Conservation (phyloP, 1,140 invertebrate genomes). For the Atta cephalotes region DNA sequence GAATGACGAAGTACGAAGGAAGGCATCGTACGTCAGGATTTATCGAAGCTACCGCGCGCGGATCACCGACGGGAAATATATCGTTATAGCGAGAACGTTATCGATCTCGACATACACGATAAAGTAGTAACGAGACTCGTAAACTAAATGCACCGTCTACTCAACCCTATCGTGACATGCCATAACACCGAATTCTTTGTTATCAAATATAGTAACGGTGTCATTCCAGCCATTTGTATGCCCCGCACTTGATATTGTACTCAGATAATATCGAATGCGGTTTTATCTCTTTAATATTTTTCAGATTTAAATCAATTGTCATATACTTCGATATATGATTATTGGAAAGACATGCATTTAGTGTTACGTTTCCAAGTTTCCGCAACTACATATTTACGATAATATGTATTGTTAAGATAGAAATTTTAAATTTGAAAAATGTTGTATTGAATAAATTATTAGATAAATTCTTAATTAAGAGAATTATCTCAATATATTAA, state of each 20-base stretch:
- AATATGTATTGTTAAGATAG: neutral
- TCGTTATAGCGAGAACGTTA: constrained; percentile 70
- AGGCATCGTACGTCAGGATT: constrained; percentile 55
- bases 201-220: constrained; percentile 18
- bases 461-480: neutral
- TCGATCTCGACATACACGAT: constrained; percentile 74
- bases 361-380: neutral
- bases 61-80: constrained; percentile 68
- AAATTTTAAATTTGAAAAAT: neutral
- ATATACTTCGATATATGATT: neutral
- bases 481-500: neutral
- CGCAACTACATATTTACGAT: neutral
- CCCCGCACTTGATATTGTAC: neutral
- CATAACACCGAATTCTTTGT: constrained; percentile 62
- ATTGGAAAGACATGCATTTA: neutral
- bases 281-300: constrained; percentile 52
- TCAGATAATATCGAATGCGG: constrained; percentile 55
- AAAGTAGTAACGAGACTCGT: constrained; percentile 75
- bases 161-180: constrained; percentile 31
- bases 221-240: constrained; percentile 32
- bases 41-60: constrained; percentile 61
- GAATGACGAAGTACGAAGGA: constrained; percentile 59
- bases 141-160: constrained; percentile 71
- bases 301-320: constrained; percentile 53
- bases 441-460: neutral